phyloP scores from a whole-genome alignment of 2,888 invertebrate species.

The Ypsolopha sequella region DNA sequence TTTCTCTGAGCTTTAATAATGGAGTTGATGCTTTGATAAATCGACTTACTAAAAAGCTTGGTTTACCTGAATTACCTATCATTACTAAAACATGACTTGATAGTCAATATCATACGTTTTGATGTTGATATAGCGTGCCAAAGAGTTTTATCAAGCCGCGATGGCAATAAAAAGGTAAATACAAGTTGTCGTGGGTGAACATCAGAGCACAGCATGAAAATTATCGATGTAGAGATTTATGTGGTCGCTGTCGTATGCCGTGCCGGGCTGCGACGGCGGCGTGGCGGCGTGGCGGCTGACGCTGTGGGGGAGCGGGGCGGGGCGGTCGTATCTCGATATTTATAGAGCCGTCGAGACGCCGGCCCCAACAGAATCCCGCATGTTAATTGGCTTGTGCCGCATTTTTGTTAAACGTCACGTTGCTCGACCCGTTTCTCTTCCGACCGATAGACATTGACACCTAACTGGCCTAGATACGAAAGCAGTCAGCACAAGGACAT shows the following conservation, averaged over 20 bases:
- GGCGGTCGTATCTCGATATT: constrained; percentile 34
- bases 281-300: constrained; percentile 24
- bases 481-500: not conserved
- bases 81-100: no score
- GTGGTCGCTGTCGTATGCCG: constrained; percentile 16
- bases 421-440: constrained; percentile 34
- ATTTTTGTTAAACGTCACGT: constrained; percentile 54
- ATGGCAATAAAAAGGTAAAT: no score
- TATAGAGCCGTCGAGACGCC: constrained; percentile 61
- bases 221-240: constrained; percentile 36
- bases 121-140: not conserved
- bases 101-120: no score
- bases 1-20: no score
- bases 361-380: constrained; percentile 57
- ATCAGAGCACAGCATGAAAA: constrained; percentile 21
- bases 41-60: no score
- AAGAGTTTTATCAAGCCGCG: not conserved
- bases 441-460: constrained; percentile 65
- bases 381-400: constrained; percentile 62
- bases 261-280: constrained; percentile 37
- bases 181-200: not conserved
- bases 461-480: constrained; percentile 41
- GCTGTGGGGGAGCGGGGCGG: constrained; percentile 22
- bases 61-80: no score
- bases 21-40: no score